These are phyloP conservation scores for Camponotus floridanus DNA, from an alignment of 1,140 invertebrate genomes.

Conservation along the genomic window DNA sequence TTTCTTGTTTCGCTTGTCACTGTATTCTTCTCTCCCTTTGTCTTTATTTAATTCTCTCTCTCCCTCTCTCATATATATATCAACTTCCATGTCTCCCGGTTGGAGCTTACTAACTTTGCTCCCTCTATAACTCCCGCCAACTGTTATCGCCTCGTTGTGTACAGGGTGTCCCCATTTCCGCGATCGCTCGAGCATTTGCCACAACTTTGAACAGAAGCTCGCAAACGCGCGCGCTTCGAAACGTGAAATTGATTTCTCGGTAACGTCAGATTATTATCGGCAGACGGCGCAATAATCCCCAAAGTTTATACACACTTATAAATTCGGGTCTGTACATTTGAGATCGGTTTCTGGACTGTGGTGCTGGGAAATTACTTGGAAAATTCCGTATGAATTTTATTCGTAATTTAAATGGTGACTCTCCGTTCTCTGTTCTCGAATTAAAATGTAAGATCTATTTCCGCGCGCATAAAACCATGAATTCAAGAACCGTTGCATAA, in stretches of 20 bases:
- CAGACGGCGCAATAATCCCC: conserved; percentile 60
- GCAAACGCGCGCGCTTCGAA: conserved; percentile 31
- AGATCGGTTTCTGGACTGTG: background rate
- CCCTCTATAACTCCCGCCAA: conserved; percentile 54
- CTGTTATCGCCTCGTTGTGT: conserved; percentile 71
- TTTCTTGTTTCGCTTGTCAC: conserved; percentile 50
- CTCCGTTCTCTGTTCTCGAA: conserved; percentile 33
- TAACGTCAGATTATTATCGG: conserved; percentile 66
- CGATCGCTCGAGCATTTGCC: conserved; percentile 53
- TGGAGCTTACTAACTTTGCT: conserved; percentile 60
- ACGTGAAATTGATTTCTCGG: conserved; percentile 68
- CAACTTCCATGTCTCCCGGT: conserved; percentile 1
- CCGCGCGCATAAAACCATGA: background rate
- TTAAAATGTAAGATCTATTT: conserved; percentile 60
- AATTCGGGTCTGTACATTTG: conserved; percentile 29
- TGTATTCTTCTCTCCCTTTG: background rate
- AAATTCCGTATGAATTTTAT: conserved; percentile 59
- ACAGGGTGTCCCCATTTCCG: conserved; percentile 66
- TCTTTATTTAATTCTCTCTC: background rate
- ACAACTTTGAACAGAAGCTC: conserved; percentile 53
- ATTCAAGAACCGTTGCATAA: conserved; percentile 44
- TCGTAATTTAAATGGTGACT: conserved; percentile 37
- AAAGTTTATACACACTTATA: conserved; percentile 58
- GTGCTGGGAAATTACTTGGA: conserved; percentile 47
- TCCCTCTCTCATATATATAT: conserved; percentile 7